Percentiles rank a stretch among this genome's conserved stretches.
Evolutionary conservation across 2,113 vertebrate genomes (phyloP).

Genomic region (Ictalurus furcatus): DNA sequence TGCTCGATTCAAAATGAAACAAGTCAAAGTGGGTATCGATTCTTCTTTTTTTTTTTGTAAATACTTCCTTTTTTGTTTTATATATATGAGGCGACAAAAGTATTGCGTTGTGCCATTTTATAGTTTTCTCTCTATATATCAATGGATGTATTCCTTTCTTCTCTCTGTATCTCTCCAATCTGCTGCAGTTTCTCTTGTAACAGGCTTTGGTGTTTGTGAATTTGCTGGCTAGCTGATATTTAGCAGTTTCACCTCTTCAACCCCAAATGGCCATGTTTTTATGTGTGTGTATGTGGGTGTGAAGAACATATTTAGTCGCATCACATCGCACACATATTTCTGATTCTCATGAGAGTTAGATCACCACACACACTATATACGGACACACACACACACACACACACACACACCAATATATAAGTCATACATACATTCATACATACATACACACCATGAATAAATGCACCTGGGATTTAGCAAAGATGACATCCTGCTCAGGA

Average conservation of each 20-base stretch:
- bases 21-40: slow-evolving; percentile 65
- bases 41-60: slow-evolving; percentile 70
- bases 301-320: slow-evolving; percentile 57
- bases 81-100: slow-evolving; percentile 74
- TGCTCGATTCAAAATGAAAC: slow-evolving; percentile 66
- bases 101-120: slow-evolving; percentile 80
- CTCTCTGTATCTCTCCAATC: slow-evolving; percentile 56
- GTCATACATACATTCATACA: slow-evolving; percentile 34
- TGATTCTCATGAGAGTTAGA: slow-evolving; percentile 28
- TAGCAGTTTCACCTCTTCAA: slow-evolving; percentile 54
- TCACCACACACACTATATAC: background rate
- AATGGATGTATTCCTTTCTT: slow-evolving; percentile 67
- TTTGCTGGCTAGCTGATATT: slow-evolving; percentile 74
- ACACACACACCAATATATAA: slow-evolving; percentile 53
- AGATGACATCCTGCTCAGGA: slow-evolving; percentile 54
- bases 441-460: background rate
- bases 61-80: slow-evolving; percentile 77
- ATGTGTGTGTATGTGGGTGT: slow-evolving; percentile 54
- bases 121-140: slow-evolving; percentile 67
- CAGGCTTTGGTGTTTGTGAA: slow-evolving; percentile 76
- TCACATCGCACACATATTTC: slow-evolving; percentile 60
- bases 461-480: slow-evolving; percentile 47
- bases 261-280: slow-evolving; percentile 40
- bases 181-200: slow-evolving; percentile 63
- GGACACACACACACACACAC: slow-evolving; percentile 50